Evolutionary conservation across 2,888 invertebrate species (phyloP), one percentile per base, ranked within the genome.

Genomic region (Tachystola acroxantha): DNA sequence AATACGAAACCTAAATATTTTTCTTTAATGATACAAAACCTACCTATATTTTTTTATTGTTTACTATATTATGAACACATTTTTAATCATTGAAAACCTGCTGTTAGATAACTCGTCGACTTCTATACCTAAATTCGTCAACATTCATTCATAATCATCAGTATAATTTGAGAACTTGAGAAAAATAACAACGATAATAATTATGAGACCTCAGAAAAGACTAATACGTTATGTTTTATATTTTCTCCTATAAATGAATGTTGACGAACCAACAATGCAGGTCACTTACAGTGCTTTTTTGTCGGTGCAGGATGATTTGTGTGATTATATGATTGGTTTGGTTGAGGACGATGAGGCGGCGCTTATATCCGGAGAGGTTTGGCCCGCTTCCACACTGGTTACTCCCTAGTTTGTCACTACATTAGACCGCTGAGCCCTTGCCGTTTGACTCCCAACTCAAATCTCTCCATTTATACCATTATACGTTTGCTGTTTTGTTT

Each of bases 301-400:
- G 71, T 81, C 76, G 74, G 50, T 66, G 64, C 87, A 88, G 87
- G 88, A 84, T 79, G 84, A 84, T 75, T 80, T 88, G 74, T 86
- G 84, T 87, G 88, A 87, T 80, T 87, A 84, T 86, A 82, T 88
- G 77, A 81, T 85, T 85, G 86, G 85, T 79, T 85, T 87, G 84
- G 77, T 78, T 79, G 86, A 85, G 78, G 86, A 85, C 78, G 88
- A 88, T 85, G 87, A 86, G 53, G 77, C 78, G 57, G 86, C 87
- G 68, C 84, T 88, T 43, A 84, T 88, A 56, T 63, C 70, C 58
- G 74, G 65, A 73, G 85, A 88, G 86, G 86, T 87, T 85, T 80
- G 87, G 50, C 48, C 60, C 37, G 31, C 34, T 43, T 50, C 43
- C 52, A 50, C 51, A 34, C 14, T 33, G 39, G 31, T 36, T 36